phyloP scores from a whole-genome alignment of 1,140 invertebrate genomes.

The Sycophaga agraensis region DNA sequence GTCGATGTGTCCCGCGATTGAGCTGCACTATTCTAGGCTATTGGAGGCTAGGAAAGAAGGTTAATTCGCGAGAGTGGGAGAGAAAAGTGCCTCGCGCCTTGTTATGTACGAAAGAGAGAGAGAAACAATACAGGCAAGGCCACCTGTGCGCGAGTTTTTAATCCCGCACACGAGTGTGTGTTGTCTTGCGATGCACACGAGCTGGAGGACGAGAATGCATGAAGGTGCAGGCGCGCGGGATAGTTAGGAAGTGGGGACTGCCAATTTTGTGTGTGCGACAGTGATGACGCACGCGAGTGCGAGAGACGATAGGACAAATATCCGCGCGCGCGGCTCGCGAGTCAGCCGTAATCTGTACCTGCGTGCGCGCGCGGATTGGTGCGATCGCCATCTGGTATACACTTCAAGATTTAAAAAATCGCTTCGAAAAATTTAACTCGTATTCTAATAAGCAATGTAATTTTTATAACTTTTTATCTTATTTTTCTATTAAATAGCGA shows the following conservation, averaged over 20 bases:
- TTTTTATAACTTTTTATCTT: too few relatives aligned
- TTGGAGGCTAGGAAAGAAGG: neutral
- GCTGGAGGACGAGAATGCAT: neutral
- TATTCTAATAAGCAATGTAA: too few relatives aligned
- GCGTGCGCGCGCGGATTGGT: neutral
- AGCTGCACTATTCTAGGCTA: neutral
- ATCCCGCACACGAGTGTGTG: neutral
- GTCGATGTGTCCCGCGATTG: neutral
- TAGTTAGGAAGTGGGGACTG: neutral
- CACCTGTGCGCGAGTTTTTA: conserved; percentile 34
- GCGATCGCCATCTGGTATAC: conserved; percentile 31
- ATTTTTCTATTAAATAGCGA: too few relatives aligned
- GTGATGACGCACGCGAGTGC: conserved; percentile 1
- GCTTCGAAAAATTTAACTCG: too few relatives aligned
- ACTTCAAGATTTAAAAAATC: conserved; percentile 5
- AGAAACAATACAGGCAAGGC: conserved; percentile 30
- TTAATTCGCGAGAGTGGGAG: conserved; percentile 2
- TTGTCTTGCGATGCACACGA: neutral
- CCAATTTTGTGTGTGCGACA: conserved; percentile 2
- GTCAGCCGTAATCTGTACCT: neutral
- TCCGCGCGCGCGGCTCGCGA: neutral
- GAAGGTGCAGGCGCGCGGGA: too few relatives aligned
- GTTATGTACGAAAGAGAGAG: neutral
- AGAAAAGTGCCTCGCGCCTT: neutral
- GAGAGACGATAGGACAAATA: neutral